Evolutionary conservation across 2,113 vertebrate species (phyloP).

Genomic region (Clarias batrachus): DNA sequence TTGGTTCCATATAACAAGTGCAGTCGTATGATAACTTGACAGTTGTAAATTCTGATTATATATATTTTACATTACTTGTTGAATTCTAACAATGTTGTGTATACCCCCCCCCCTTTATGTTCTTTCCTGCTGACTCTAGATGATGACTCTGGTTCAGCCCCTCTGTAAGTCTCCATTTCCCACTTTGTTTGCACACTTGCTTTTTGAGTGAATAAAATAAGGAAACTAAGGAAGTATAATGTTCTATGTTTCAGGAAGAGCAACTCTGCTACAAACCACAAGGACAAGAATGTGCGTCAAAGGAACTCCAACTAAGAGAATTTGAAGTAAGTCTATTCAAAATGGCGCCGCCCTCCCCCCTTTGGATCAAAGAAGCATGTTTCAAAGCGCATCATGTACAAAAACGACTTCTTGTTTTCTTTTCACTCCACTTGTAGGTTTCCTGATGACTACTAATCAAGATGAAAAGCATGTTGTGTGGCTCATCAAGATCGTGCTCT

Average conservation of each 20-base stretch:
- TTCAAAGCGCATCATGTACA: neutral
- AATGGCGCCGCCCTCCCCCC: neutral
- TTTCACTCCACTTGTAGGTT: slow-evolving; percentile 24
- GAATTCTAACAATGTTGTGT: neutral
- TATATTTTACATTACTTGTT: neutral
- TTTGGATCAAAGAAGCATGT: neutral
- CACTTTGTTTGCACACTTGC: neutral
- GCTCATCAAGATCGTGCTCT: slow-evolving; percentile 64
- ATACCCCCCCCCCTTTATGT: neutral
- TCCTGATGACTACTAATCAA: slow-evolving; percentile 56
- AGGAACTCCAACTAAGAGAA: slow-evolving; percentile 84
- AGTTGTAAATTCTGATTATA: neutral
- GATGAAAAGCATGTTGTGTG: slow-evolving; percentile 53
- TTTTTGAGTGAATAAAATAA: neutral
- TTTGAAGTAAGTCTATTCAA: slow-evolving; percentile 49
- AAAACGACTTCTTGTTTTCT: neutral
- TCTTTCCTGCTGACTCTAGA: slow-evolving; percentile 71
- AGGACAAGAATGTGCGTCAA: slow-evolving; percentile 90
- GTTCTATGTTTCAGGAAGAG: slow-evolving; percentile 80
- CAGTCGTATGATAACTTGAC: neutral
- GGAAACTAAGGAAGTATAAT: neutral
- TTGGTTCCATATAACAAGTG: neutral
- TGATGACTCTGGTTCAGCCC: slow-evolving; percentile 89
- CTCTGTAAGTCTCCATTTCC: slow-evolving; percentile 82
- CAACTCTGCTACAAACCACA: slow-evolving; percentile 82